Conservation (phyloP, 1,140 invertebrate species). For the Drosophila saltans region DNA sequence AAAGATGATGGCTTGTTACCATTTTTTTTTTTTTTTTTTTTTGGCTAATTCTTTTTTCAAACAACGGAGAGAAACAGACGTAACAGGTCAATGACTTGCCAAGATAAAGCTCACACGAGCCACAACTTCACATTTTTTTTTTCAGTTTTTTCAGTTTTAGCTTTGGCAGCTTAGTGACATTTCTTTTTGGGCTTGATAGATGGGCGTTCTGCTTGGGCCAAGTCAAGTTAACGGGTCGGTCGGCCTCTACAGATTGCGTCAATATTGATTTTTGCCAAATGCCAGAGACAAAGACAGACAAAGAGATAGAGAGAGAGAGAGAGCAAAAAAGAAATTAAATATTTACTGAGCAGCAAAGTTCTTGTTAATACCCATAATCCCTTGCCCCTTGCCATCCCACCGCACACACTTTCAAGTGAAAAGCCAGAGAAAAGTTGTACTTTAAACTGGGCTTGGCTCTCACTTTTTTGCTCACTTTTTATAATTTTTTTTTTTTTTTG, state of each 20-base stretch:
- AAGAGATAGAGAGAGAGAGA: conserved; percentile 17
- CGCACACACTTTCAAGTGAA: conserved; percentile 21
- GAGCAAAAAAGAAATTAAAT: conserved; percentile 52
- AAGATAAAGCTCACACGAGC: conserved; percentile 30
- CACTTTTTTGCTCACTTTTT: conserved; percentile 47
- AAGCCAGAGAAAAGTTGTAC: conserved; percentile 44
- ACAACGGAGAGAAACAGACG: conserved; percentile 21
- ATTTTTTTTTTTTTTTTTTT: not conserved
- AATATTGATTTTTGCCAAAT: conserved; percentile 73
- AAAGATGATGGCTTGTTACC: not conserved
- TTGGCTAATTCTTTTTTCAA: not conserved
- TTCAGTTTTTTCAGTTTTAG: not conserved
- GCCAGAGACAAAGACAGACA: conserved; percentile 15
- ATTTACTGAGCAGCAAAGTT: conserved; percentile 49
- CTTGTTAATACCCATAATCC: conserved; percentile 13
- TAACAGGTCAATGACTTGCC: conserved; percentile 56
- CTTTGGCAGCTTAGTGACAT: conserved; percentile 63
- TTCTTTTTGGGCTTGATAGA: conserved; percentile 58
- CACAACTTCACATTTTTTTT: conserved; percentile 8
- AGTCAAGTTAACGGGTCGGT: conserved; percentile 48
- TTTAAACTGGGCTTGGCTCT: conserved; percentile 59
- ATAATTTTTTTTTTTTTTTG: conserved; percentile 31
- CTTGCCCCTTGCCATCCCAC: not conserved
- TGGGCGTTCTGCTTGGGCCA: conserved; percentile 32
- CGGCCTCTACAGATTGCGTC: conserved; percentile 47